phyloP scores from a whole-genome alignment of 2,888 invertebrate species.

The Sesia bembeciformis region DNA sequence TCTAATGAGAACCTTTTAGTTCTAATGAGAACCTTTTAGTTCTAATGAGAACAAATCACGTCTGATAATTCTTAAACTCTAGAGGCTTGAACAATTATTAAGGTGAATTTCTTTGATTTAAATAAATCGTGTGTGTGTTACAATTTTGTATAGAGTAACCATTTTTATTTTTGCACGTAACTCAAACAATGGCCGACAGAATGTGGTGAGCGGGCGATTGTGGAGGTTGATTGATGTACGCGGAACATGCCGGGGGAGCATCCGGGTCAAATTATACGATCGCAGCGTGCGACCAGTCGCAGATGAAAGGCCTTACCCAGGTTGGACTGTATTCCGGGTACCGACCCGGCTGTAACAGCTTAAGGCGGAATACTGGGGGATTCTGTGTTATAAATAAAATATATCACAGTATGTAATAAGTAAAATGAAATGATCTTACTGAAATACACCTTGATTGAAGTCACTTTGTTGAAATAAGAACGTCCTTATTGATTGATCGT shows the following conservation, averaged over 20 bases:
- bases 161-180: too few relatives aligned
- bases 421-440: neutral
- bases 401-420: slow-evolving; percentile 15
- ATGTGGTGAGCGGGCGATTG: neutral
- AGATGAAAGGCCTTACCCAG: slow-evolving; percentile 42
- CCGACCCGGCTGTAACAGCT: slow-evolving; percentile 28
- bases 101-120: too few relatives aligned
- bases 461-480: too few relatives aligned
- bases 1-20: too few relatives aligned
- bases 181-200: neutral
- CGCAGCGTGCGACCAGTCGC: slow-evolving; percentile 19
- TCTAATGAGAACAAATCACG: too few relatives aligned
- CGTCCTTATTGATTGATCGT: too few relatives aligned
- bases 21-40: too few relatives aligned
- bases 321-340: slow-evolving; percentile 16
- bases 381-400: slow-evolving; percentile 20
- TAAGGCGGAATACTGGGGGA: slow-evolving; percentile 22
- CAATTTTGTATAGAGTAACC: too few relatives aligned
- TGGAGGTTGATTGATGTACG: slow-evolving; percentile 7
- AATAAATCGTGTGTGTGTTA: too few relatives aligned
- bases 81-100: too few relatives aligned
- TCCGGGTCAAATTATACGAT: slow-evolving; percentile 34
- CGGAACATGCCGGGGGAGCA: slow-evolving; percentile 17
- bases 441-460: too few relatives aligned
- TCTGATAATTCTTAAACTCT: too few relatives aligned